These are phyloP conservation scores for Lissocephala sabroskyi DNA, from an alignment of 2,888 invertebrate genomes.

Conservation along the genomic window DNA sequence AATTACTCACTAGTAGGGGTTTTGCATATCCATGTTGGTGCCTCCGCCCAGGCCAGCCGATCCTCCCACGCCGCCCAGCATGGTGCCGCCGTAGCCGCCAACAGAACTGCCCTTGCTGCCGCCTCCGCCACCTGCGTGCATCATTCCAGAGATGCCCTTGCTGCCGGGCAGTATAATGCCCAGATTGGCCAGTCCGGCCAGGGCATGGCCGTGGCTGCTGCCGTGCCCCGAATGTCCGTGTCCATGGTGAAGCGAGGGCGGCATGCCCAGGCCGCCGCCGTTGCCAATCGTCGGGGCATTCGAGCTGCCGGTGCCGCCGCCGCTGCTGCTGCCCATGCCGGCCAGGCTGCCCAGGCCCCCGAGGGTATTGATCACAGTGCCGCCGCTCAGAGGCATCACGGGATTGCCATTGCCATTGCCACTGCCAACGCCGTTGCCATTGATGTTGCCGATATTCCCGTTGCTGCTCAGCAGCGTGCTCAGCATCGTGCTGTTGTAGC, in stretches of 20 bases:
- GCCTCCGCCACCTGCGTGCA: slow-evolving; percentile 18
- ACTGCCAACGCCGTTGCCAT: neutral
- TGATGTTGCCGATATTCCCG: slow-evolving; percentile 13
- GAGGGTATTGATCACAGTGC: slow-evolving; percentile 9
- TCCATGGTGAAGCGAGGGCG: neutral
- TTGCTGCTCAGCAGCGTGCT: slow-evolving; percentile 40
- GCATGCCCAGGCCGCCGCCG: neutral
- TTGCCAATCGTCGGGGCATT: neutral
- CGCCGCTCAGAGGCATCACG: slow-evolving; percentile 1
- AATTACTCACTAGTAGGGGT: slow-evolving; percentile 53
- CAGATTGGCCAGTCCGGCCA: slow-evolving; percentile 58
- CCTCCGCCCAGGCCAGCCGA: slow-evolving; percentile 31
- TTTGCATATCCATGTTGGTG: slow-evolving; percentile 49
- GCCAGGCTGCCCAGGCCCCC: slow-evolving; percentile 15
- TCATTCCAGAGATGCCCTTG: slow-evolving; percentile 32
- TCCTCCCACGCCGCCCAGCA: slow-evolving; percentile 39
- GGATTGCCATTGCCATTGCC: neutral
- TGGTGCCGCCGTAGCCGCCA: slow-evolving; percentile 34
- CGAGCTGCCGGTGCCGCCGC: slow-evolving; percentile 11
- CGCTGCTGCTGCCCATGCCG: slow-evolving; percentile 21
- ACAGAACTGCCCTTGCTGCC: slow-evolving; percentile 24
- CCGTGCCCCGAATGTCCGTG: slow-evolving; percentile 22
- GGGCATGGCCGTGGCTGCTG: slow-evolving; percentile 49
- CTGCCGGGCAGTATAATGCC: slow-evolving; percentile 56
- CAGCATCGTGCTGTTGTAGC: slow-evolving; percentile 52